phyloP scores from a whole-genome alignment of 2,888 invertebrate species.

The Eumacrocentrus americanus region DNA sequence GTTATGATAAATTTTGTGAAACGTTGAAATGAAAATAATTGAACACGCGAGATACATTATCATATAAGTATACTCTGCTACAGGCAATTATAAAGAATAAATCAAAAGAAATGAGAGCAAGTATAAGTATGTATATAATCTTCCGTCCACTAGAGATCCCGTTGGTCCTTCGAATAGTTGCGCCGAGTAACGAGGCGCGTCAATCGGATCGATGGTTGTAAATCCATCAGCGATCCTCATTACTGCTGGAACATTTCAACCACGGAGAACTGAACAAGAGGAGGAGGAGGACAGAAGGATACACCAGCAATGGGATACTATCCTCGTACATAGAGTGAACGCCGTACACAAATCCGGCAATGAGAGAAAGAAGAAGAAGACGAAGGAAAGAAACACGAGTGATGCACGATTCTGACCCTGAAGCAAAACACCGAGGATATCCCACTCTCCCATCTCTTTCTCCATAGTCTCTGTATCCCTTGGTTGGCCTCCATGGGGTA shows the following conservation, averaged over 20 bases:
- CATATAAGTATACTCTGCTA: not conserved
- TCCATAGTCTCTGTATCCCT: conserved; percentile 12
- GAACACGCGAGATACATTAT: not conserved
- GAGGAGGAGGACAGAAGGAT: not conserved
- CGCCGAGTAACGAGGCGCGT: conserved; percentile 8
- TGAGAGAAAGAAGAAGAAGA: conserved; percentile 25
- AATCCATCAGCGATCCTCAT: conserved; percentile 53
- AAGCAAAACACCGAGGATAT: conserved; percentile 43
- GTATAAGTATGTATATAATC: not conserved
- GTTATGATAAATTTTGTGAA: not conserved
- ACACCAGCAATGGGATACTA: conserved; percentile 32
- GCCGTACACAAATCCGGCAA: conserved; percentile 30
- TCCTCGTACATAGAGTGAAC: conserved; percentile 26
- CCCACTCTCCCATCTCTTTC: conserved; percentile 23
- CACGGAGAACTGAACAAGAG: conserved; percentile 18
- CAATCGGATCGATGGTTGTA: conserved; percentile 38
- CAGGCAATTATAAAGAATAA: no score
- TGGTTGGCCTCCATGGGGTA: conserved; percentile 31
- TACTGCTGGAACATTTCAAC: conserved; percentile 38
- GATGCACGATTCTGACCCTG: conserved; percentile 59
- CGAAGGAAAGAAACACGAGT: conserved; percentile 46
- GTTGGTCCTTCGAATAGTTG: conserved; percentile 8
- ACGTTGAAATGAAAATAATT: not conserved
- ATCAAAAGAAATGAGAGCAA: no score
- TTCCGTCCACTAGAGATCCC: conserved; percentile 7